A percentile compares a stretch with the other conserved stretches of the same genome.
phyloP scores from a whole-genome alignment of 2,888 invertebrate genomes.

The Aplocera efformata region DNA sequence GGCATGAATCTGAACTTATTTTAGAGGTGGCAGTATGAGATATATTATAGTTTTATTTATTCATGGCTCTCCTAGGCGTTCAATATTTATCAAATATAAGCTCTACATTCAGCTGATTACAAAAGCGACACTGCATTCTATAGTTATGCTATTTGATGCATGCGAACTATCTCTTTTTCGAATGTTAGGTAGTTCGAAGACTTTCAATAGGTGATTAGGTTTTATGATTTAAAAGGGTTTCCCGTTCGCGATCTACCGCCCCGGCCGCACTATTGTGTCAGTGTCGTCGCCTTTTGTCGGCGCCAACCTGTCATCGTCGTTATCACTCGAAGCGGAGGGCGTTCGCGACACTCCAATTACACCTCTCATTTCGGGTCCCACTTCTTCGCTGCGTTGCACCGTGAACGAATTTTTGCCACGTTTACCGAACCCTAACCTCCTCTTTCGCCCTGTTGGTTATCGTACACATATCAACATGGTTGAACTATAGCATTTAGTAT shows the following conservation, averaged over 20 bases:
- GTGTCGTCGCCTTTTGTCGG: constrained; percentile 50
- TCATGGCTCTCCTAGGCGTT: constrained; percentile 4
- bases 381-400: constrained; percentile 99
- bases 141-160: constrained; percentile 34
- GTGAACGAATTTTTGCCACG: constrained; percentile 97
- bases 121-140: constrained; percentile 66
- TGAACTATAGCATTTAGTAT: constrained; percentile 20
- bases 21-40: neutral
- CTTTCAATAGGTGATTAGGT: constrained; percentile 3
- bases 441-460: constrained; percentile 89
- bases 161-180: constrained; percentile 25
- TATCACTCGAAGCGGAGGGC: constrained; percentile 96
- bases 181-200: constrained; percentile 9
- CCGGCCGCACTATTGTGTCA: constrained; percentile 72
- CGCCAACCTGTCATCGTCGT: constrained; percentile 92
- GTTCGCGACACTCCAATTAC: constrained; percentile 85
- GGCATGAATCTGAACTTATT: constrained; percentile 11
- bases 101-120: constrained; percentile 46
- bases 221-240: constrained; percentile 12
- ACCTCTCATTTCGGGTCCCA: constrained; percentile 89
- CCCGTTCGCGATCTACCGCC: constrained; percentile 57
- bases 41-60: neutral
- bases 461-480: constrained; percentile 31
- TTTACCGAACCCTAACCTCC: constrained; percentile 96
- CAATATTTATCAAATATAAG: constrained; percentile 32